phyloP scores from a whole-genome alignment of 2,113 vertebrate species.

The Cepphus grylle region DNA sequence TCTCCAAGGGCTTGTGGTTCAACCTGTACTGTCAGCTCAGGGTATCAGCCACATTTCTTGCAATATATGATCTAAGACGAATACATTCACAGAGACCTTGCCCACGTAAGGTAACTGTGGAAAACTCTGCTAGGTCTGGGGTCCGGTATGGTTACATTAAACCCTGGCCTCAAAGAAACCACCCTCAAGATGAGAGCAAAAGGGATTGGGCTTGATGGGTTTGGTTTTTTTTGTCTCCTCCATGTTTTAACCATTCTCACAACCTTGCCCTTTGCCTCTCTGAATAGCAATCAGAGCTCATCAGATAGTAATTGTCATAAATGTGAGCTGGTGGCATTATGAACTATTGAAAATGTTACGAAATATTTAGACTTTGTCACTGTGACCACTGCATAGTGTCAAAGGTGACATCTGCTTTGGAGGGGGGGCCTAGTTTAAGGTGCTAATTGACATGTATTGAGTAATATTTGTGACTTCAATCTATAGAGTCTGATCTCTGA shows the following conservation, averaged over 20 bases:
- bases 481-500: constrained; percentile 33
- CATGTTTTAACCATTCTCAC: constrained; percentile 26
- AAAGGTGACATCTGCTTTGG: constrained; percentile 27
- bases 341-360: constrained; percentile 11
- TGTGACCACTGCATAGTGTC: neutral
- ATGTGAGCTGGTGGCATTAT: constrained; percentile 21
- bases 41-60: neutral
- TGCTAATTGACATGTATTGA: constrained; percentile 48
- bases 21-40: neutral
- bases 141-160: neutral
- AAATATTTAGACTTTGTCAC: constrained; percentile 32
- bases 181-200: neutral
- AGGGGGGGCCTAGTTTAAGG: neutral
- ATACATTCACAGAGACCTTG: neutral
- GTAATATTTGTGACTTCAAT: constrained; percentile 38
- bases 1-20: neutral
- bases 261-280: constrained; percentile 50
- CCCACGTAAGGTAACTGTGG: neutral
- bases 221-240: neutral
- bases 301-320: constrained; percentile 43
- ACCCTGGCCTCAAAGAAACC: neutral
- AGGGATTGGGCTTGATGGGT: accelerated
- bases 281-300: constrained; percentile 38
- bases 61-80: accelerated
- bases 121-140: neutral